Conservation (phyloP, 2,797 vertebrate genomes). For the Hemitrygon akajei region DNA sequence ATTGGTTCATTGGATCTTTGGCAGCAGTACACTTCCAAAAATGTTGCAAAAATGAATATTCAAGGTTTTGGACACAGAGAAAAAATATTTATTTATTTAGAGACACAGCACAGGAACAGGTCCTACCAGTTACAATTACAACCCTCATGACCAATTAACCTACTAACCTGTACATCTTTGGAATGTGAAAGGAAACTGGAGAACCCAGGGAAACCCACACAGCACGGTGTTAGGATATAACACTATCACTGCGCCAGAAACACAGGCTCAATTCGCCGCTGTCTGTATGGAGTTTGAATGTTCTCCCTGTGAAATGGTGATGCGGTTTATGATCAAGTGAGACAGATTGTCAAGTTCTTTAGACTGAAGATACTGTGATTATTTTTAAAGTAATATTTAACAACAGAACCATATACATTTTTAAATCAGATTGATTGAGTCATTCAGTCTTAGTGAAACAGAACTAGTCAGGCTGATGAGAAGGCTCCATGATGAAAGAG, state of each 20-base stretch:
- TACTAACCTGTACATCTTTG: no score
- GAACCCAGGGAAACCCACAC: no score
- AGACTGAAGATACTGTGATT: neutral
- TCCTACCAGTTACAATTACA: no score
- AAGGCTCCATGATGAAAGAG: neutral
- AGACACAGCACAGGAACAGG: no score
- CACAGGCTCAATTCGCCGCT: no score
- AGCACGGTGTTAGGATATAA: no score
- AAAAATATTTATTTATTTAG: no score
- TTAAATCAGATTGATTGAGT: constrained; percentile 11
- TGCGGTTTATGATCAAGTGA: constrained; percentile 5
- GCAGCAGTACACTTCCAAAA: neutral
- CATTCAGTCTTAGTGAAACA: neutral
- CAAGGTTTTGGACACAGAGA: neutral
- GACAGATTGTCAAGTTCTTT: constrained; percentile 13
- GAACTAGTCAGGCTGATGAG: neutral
- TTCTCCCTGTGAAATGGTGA: no score
- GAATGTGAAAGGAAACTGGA: no score
- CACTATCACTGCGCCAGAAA: no score
- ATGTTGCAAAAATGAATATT: constrained; percentile 3
- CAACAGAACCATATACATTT: neutral
- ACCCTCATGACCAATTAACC: no score
- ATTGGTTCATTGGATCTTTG: neutral
- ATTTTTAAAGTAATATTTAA: constrained; percentile 2
- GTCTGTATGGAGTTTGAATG: no score